A percentile compares a stretch with the other conserved stretches of the same genome.
These are phyloP conservation scores for Ia io DNA, from an alignment of 2,113 vertebrate species.

Conservation along the genomic window DNA sequence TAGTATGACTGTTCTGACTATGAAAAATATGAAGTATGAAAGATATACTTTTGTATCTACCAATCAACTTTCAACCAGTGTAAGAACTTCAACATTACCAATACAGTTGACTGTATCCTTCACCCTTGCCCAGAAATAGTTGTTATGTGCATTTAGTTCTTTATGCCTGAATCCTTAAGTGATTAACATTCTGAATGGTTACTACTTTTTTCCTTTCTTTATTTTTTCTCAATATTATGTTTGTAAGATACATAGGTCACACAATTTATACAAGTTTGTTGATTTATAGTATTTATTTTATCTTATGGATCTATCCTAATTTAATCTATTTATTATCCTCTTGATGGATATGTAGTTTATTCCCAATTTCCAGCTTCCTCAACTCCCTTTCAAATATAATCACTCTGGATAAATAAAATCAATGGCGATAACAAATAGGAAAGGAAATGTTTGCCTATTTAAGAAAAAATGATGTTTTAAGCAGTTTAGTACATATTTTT, in stretches of 20 bases:
- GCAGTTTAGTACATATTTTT: not conserved
- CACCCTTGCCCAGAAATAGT: not conserved
- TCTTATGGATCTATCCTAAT: not conserved
- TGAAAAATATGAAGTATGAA: not conserved
- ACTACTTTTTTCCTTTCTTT: not conserved
- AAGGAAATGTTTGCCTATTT: not conserved
- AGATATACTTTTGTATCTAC: not conserved
- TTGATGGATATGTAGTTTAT: not conserved
- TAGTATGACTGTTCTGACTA: not conserved
- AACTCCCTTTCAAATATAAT: not conserved
- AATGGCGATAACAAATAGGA: not conserved
- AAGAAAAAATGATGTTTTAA: conserved; percentile 9
- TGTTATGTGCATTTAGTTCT: not conserved
- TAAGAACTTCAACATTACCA: not conserved
- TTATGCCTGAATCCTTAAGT: not conserved
- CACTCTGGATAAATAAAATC: not conserved
- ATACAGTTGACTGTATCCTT: not conserved
- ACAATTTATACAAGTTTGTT: not conserved
- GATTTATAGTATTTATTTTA: not conserved
- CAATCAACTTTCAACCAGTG: not conserved
- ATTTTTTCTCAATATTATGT: not conserved
- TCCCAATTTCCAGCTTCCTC: not conserved
- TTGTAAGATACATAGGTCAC: not conserved
- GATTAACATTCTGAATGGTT: not conserved
- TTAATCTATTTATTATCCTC: not conserved